A percentile compares a stretch with the other conserved stretches of the same genome.
These are phyloP conservation scores for Drosophila colorata DNA, from an alignment of 2,888 invertebrate species.

Conservation along the genomic window DNA sequence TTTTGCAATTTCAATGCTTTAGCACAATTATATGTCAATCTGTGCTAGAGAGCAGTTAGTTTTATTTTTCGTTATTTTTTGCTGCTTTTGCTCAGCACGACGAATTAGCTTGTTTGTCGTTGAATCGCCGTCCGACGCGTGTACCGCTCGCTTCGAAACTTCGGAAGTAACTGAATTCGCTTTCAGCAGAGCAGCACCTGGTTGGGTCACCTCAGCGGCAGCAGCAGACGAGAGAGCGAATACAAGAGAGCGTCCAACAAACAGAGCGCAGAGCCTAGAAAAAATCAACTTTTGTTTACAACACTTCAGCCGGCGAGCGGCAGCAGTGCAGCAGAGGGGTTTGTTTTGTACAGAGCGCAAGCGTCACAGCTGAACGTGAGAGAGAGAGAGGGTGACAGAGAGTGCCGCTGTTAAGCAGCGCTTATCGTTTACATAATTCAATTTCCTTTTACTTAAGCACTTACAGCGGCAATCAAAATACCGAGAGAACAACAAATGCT, in stretches of 20 bases:
- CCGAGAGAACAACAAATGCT: conserved; percentile 33
- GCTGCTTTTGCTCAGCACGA: conserved; percentile 49
- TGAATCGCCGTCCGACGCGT: conserved; percentile 55
- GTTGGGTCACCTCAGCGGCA: conserved; percentile 81
- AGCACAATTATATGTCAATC: conserved; percentile 35
- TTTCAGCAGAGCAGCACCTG: conserved; percentile 78
- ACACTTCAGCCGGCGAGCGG: conserved; percentile 55
- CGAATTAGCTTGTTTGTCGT: conserved; percentile 27
- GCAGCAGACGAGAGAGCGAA: conserved; percentile 20
- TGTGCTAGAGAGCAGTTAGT: conserved; percentile 30
- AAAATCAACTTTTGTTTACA: conserved; percentile 70
- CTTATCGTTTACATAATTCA: conserved; percentile 74
- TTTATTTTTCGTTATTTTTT: conserved; percentile 48
- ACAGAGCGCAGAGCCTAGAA: conserved; percentile 41
- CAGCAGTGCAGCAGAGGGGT: conserved; percentile 7
- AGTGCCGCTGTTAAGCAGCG: conserved; percentile 58
- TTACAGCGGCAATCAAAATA: conserved; percentile 62
- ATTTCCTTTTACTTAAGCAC: conserved; percentile 67
- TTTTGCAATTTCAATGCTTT: conserved; percentile 21
- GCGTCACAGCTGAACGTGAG: conserved; percentile 59
- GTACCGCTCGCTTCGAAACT: conserved; percentile 79
- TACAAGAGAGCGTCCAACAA: conserved; percentile 44
- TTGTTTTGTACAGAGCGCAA: conserved; percentile 40
- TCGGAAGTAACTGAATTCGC: conserved; percentile 83
- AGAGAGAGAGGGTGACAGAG: conserved; percentile 35